A percentile compares a stretch with the other conserved stretches of the same genome.
These are phyloP conservation scores for Mormyrus lacerda DNA, from an alignment of 2,113 vertebrate genomes.

Conservation along the genomic window DNA sequence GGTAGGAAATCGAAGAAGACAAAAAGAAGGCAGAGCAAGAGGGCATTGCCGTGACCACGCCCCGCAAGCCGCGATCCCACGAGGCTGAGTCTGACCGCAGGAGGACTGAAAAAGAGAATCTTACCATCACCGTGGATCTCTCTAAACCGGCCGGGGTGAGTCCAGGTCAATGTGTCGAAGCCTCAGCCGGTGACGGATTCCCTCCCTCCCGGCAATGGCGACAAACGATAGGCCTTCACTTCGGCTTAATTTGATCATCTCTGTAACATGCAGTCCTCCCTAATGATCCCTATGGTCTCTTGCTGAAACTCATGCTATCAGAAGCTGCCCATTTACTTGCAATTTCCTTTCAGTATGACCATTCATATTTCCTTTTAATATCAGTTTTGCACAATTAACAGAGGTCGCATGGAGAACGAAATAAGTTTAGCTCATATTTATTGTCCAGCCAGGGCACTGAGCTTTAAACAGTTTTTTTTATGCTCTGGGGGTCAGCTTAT, in stretches of 20 bases:
- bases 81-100: constrained; percentile 51
- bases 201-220: neutral
- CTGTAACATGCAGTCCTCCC: neutral
- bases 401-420: neutral
- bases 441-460: neutral
- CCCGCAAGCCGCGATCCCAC: constrained; percentile 57
- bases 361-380: neutral
- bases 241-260: neutral
- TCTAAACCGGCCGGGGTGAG: constrained; percentile 50
- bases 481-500: neutral
- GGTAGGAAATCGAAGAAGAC: constrained; percentile 86
- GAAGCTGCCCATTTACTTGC: neutral
- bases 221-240: neutral
- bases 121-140: constrained; percentile 60
- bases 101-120: constrained; percentile 66
- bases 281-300: neutral
- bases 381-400: neutral
- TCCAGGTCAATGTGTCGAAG: neutral
- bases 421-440: neutral
- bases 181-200: neutral
- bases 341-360: constrained; percentile 14
- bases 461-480: neutral
- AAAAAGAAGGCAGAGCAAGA: constrained; percentile 80
- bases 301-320: neutral
- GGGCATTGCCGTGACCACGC: constrained; percentile 72